Percentiles rank a stretch among this genome's conserved stretches.
phyloP scores from a whole-genome alignment of 2,888 invertebrate species.

The Plebejus argus region DNA sequence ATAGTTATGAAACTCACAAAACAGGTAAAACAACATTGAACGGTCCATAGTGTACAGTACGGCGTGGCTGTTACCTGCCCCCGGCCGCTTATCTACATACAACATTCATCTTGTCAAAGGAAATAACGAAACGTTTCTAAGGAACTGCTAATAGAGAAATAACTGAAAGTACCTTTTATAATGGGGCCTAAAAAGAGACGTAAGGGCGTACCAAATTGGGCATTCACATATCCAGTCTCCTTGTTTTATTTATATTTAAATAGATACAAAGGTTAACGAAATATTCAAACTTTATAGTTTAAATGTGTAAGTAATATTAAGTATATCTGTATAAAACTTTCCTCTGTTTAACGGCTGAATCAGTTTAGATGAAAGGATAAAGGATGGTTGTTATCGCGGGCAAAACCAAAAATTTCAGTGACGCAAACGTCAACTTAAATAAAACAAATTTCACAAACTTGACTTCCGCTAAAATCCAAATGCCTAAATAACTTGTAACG shows the following conservation, averaged over 20 bases:
- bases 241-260: not conserved
- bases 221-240: not conserved
- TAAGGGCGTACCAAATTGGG: not conserved
- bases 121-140: conserved; percentile 12
- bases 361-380: too few relatives aligned
- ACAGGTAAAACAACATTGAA: not conserved
- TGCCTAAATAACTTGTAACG: not conserved
- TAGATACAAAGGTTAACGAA: too few relatives aligned
- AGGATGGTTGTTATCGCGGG: too few relatives aligned
- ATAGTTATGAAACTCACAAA: not conserved
- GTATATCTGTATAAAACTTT: too few relatives aligned
- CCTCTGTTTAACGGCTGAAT: too few relatives aligned
- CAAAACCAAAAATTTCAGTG: not conserved
- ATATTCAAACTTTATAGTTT: too few relatives aligned
- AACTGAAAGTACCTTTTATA: not conserved
- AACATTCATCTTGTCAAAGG: conserved; percentile 6
- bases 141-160: not conserved
- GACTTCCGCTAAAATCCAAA: not conserved
- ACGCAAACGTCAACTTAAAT: not conserved
- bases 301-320: too few relatives aligned
- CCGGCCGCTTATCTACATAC: conserved; percentile 8
- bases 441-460: not conserved
- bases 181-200: not conserved
- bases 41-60: not conserved
- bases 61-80: not conserved